Percentiles rank a stretch among this genome's conserved stretches.
Evolutionary conservation across 1,140 invertebrate species (phyloP).

Genomic region (Musca vetustissima): DNA sequence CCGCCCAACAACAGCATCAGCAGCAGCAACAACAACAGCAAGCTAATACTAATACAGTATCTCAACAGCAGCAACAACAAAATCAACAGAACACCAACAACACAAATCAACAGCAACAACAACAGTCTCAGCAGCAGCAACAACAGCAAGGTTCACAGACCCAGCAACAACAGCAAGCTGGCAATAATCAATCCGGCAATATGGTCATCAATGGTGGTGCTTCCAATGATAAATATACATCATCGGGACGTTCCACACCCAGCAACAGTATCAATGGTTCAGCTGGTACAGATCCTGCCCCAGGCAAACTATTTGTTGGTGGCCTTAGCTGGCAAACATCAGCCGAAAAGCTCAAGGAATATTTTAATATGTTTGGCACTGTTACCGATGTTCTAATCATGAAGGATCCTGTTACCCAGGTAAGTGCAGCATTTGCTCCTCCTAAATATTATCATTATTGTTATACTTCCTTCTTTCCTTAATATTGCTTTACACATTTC

Average conservation of each 20-base stretch:
- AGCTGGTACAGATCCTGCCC: constrained; percentile 68
- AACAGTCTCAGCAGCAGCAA: constrained; percentile 37
- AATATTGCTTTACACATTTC: too few relatives aligned
- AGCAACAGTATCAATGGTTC: constrained; percentile 56
- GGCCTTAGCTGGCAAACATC: constrained; percentile 90
- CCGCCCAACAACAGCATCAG: constrained; percentile 33
- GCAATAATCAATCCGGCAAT: constrained; percentile 37
- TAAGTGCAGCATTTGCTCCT: constrained; percentile 52
- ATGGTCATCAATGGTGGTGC: constrained; percentile 32
- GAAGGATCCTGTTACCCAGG: constrained; percentile 93
- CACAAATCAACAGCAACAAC: not conserved
- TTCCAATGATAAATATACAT: constrained; percentile 45
- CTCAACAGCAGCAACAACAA: constrained; percentile 30
- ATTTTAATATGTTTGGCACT: constrained; percentile 88
- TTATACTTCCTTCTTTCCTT: too few relatives aligned
- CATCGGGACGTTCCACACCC: constrained; percentile 74
- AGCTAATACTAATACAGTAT: constrained; percentile 13
- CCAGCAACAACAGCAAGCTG: constrained; percentile 36
- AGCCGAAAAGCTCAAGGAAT: constrained; percentile 84
- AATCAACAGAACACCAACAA: not conserved
- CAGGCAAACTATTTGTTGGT: constrained; percentile 87
- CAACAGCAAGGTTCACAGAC: constrained; percentile 32
- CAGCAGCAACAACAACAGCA: constrained; percentile 38
- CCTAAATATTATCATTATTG: not conserved
- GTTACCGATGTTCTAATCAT: constrained; percentile 92